Conservation (phyloP, 1,140 invertebrate genomes). For the Mamestra configurata region DNA sequence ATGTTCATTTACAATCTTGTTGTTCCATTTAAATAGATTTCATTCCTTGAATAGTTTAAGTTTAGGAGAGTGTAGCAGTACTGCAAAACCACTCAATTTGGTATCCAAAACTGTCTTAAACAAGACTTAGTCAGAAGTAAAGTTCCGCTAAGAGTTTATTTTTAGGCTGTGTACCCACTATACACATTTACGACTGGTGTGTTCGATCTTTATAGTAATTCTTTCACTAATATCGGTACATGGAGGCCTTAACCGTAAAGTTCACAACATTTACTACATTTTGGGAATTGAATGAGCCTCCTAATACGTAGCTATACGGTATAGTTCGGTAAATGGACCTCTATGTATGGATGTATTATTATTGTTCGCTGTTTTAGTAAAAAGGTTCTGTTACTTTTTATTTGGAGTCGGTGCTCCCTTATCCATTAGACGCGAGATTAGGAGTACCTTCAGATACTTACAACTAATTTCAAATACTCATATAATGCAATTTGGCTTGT, state of each 20-base stretch:
- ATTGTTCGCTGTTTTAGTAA: conserved; percentile 32
- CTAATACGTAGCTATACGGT: conserved; percentile 42
- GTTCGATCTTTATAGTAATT: conserved; percentile 44
- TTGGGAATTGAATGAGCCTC: conserved; percentile 49
- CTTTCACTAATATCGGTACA: conserved; percentile 46
- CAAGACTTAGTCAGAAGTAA: not conserved
- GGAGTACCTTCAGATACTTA: not conserved
- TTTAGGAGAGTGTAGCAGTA: not conserved
- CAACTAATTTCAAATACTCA: conserved; percentile 20
- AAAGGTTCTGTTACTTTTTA: conserved; percentile 47
- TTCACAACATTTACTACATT: conserved; percentile 49
- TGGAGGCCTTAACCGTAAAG: conserved; percentile 44
- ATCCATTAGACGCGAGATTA: conserved; percentile 18
- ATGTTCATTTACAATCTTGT: not conserved
- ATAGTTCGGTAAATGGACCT: conserved; percentile 45
- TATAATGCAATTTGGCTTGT: conserved; percentile 32
- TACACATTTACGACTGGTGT: conserved; percentile 42
- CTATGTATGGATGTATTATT: conserved; percentile 32
- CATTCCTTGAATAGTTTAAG: conserved; percentile 10
- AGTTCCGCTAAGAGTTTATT: conserved; percentile 3
- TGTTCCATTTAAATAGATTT: not conserved
- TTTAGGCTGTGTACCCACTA: conserved; percentile 12
- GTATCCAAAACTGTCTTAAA: not conserved
- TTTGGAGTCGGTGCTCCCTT: conserved; percentile 11
- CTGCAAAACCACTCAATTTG: conserved; percentile 16